Conservation (phyloP, 2,797 vertebrate genomes). For the Arctocebus calabarensis region DNA sequence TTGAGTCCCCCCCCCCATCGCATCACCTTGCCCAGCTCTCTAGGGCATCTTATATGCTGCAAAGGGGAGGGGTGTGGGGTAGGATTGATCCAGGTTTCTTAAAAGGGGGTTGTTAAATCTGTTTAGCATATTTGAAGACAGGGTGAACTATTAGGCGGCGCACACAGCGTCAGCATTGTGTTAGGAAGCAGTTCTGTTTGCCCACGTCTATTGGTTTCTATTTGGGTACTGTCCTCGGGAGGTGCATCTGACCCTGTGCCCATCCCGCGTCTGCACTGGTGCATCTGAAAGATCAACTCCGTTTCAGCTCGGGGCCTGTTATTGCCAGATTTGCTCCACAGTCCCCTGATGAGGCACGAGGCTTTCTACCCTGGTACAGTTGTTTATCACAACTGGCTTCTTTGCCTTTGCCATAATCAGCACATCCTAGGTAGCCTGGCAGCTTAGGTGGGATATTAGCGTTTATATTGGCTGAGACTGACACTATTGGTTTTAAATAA, state of each 20-base stretch:
- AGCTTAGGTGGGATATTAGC: not conserved
- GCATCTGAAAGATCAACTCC: too few species aligned
- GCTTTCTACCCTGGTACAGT: not conserved
- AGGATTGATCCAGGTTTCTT: not conserved
- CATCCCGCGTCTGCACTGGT: not conserved
- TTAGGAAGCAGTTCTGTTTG: not conserved
- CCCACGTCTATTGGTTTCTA: not conserved
- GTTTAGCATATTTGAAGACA: not conserved
- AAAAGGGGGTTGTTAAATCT: too few species aligned
- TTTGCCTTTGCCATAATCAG: not conserved
- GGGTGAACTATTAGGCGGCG: not conserved
- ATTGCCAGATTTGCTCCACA: not conserved
- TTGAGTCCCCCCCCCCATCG: not conserved
- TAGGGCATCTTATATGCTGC: not conserved
- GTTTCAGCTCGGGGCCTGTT: not conserved
- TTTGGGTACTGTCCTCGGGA: not conserved
- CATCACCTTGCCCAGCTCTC: not conserved
- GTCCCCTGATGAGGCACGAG: not conserved
- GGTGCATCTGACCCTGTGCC: not conserved
- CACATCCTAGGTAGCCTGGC: not conserved
- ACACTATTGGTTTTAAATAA: not conserved
- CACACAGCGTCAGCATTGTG: rapidly evolving
- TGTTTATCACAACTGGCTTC: not conserved
- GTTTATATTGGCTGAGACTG: not conserved
- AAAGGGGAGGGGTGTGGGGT: not conserved